These are phyloP conservation scores for Loris lydekkerianus DNA, from an alignment of 2,797 vertebrate genomes.

Conservation along the genomic window DNA sequence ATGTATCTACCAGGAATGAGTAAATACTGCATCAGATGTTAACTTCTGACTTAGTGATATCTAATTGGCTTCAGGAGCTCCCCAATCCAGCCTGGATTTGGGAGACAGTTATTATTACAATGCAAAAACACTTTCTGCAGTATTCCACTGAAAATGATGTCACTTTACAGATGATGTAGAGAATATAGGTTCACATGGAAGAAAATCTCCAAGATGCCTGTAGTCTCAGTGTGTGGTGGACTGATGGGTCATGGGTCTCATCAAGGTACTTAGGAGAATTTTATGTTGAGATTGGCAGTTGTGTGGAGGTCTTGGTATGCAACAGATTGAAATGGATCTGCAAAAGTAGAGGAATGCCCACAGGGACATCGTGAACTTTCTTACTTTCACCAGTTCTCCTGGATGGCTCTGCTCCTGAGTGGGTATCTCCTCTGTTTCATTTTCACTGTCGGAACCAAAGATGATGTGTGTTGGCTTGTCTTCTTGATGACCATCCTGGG, in stretches of 20 bases:
- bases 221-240: neutral
- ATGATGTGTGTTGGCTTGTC: slow-evolving; percentile 92
- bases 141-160: neutral
- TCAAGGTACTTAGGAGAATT: neutral
- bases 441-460: slow-evolving; percentile 93
- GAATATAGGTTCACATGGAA: neutral
- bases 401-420: slow-evolving; percentile 32
- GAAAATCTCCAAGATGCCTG: neutral
- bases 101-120: neutral
- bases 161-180: neutral
- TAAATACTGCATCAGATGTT: neutral
- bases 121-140: neutral
- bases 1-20: neutral
- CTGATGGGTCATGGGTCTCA: neutral
- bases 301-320: neutral
- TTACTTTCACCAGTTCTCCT: slow-evolving; percentile 78
- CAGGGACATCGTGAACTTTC: neutral
- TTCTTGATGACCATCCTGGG: slow-evolving; percentile 89
- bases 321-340: neutral
- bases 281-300: neutral
- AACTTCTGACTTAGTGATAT: neutral
- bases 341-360: neutral
- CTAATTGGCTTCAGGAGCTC: neutral
- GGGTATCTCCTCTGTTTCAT: slow-evolving; percentile 73
- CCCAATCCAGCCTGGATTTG: neutral